Conservation (phyloP, 2,113 vertebrate species). For the Odontophorus gujanensis region DNA sequence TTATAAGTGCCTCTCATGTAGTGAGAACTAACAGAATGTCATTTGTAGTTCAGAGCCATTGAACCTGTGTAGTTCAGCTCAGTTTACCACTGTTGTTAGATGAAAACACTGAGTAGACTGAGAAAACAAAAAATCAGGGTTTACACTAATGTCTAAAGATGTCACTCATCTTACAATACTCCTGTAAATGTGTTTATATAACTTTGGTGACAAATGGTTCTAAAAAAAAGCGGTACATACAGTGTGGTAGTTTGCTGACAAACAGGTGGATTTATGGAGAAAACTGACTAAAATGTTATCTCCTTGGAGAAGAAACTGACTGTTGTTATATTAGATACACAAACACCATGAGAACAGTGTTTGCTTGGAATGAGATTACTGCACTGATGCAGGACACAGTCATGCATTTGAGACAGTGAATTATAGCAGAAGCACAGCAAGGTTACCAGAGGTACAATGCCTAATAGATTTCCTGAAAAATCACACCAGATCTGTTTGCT, state of each 20-base stretch:
- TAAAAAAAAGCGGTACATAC: neutral
- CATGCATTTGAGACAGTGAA: neutral
- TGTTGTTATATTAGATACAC: neutral
- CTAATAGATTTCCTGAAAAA: neutral
- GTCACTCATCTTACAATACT: neutral
- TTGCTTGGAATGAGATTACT: neutral
- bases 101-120: neutral
- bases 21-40: neutral
- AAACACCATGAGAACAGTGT: neutral
- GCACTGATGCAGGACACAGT: accelerated
- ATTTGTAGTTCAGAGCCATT: neutral
- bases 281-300: neutral
- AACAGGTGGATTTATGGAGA: neutral
- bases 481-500: neutral
- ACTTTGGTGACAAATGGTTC: neutral
- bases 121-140: neutral
- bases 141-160: neutral
- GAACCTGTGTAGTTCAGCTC: neutral
- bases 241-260: neutral
- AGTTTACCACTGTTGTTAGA: neutral
- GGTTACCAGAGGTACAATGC: neutral
- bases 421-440: neutral
- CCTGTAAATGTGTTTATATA: neutral
- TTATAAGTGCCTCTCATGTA: neutral
- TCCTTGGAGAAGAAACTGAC: neutral